Base-by-base conservation (phyloP, 1,140 invertebrate species). In the Archegozetes longisetosus region DNA sequence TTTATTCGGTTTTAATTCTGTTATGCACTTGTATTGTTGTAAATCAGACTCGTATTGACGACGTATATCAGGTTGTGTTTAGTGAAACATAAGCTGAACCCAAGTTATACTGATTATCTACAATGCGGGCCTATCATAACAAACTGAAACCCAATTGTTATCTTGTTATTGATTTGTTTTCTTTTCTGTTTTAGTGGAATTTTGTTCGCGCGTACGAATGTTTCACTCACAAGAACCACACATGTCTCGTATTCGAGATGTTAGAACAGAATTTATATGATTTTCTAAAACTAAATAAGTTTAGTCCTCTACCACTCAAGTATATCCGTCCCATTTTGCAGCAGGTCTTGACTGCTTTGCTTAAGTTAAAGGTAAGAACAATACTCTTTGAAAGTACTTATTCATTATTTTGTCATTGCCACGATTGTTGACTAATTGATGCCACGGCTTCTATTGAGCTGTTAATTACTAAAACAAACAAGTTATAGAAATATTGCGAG, bases 261-360 rank as follows among this genome's bases (percentile, higher is more conserved):
- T 80, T 99, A 64, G 95, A 99, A 72, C 95, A 98, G 77, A 99
- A 99, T 76, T 79, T 99, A 57, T 99, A 99, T 75, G 96, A 99
- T 78, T 99, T 98, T 75, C 82, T 99, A 55, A 99, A 98, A 74
- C 93, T 98, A 74, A 98, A 98, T 75, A 98, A 99, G 77, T 98
- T 98, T 74, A 91, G 88, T 70, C 94, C 94, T 61, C 76, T 98
- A 67, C 94, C 94, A 50, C 80, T 98, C 51, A 97, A 98, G 71
- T 97, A 91, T 72, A 99, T 98, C 72, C 79, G 95, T 71, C 96
- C 95, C 47, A 98, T 99, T 69, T 80, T 98, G 66, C 93, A 98
- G 75, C 96, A 99, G 80, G 93, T 98, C 55, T 77, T 98, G 65
- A 98, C 94, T 17, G 95, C 96, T 64, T 81, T 99, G 70, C 81